Evolutionary conservation across 1,140 invertebrate genomes (phyloP).

Genomic region (Plectus sambesii): DNA sequence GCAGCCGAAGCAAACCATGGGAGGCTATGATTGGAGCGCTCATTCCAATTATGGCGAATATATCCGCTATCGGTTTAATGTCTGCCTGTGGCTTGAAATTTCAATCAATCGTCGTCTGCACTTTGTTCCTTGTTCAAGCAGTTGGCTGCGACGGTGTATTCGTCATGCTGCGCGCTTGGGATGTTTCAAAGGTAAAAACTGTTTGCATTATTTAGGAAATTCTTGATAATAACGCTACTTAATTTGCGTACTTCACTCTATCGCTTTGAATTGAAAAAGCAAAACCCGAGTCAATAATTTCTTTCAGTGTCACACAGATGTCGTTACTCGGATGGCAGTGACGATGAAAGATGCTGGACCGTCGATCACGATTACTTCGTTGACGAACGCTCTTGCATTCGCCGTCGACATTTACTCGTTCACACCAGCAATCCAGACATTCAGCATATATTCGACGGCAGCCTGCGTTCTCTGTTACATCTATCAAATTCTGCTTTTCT

Average conservation of each 20-base stretch:
- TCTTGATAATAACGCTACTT: too few species aligned
- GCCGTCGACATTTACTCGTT: slow-evolving; percentile 83
- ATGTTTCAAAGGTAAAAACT: slow-evolving; percentile 65
- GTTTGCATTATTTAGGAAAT: too few species aligned
- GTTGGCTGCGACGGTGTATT: slow-evolving; percentile 43
- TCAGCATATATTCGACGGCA: slow-evolving; percentile 70
- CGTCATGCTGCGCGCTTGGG: slow-evolving; percentile 71
- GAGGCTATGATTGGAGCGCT: slow-evolving; percentile 40
- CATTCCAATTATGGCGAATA: slow-evolving; percentile 35
- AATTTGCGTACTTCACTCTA: too few species aligned
- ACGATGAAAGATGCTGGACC: slow-evolving; percentile 82
- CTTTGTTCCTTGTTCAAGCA: slow-evolving; percentile 42
- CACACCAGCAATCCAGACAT: slow-evolving; percentile 61
- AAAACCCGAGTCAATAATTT: too few species aligned
- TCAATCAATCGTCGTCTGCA: slow-evolving; percentile 41
- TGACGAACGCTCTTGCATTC: slow-evolving; percentile 90
- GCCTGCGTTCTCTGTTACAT: slow-evolving; percentile 80
- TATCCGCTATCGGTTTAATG: slow-evolving; percentile 38
- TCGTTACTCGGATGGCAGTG: slow-evolving; percentile 69
- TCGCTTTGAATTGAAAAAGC: too few species aligned
- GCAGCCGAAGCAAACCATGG: slow-evolving; percentile 35
- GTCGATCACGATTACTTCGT: slow-evolving; percentile 86
- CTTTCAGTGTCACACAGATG: too few species aligned
- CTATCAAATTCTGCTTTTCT: slow-evolving; percentile 86
- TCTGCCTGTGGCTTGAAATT: slow-evolving; percentile 23